Evolutionary conservation across 2,888 invertebrate species (phyloP).

Genomic region (Atethmia centrago): DNA sequence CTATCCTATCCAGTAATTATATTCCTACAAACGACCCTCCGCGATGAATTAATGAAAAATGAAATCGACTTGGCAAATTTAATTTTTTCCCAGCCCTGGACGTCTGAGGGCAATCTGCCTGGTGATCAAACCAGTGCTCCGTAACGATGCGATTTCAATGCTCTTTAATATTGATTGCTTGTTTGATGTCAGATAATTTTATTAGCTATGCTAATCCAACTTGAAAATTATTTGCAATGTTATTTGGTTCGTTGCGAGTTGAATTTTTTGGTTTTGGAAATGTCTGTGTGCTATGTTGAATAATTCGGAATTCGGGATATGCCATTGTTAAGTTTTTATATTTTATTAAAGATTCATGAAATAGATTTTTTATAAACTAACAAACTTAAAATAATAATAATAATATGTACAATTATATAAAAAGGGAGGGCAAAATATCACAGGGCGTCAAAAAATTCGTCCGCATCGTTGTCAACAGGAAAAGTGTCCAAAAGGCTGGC

Average conservation of each 20-base stretch:
- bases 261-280: background rate
- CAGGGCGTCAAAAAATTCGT: no score
- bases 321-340: no score
- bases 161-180: conserved; percentile 77
- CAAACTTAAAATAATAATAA: no score
- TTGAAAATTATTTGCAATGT: conserved; percentile 44
- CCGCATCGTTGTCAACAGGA: no score
- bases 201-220: conserved; percentile 62
- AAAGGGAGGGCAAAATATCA: no score
- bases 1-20: conserved; percentile 54
- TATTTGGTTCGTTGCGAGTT: background rate
- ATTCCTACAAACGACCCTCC: conserved; percentile 72
- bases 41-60: conserved; percentile 89
- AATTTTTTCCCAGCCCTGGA: conserved; percentile 81
- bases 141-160: conserved; percentile 72
- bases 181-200: conserved; percentile 65
- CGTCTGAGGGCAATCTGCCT: conserved; percentile 72
- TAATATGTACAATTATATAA: no score
- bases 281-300: background rate
- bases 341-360: no score
- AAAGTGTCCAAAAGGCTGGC: no score
- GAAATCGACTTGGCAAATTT: conserved; percentile 89
- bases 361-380: no score
- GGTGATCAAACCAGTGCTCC: conserved; percentile 74
- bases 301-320: background rate